These are phyloP conservation scores for Amblyopsis hoosieri DNA, from an alignment of 2,797 vertebrate species.

Conservation along the genomic window DNA sequence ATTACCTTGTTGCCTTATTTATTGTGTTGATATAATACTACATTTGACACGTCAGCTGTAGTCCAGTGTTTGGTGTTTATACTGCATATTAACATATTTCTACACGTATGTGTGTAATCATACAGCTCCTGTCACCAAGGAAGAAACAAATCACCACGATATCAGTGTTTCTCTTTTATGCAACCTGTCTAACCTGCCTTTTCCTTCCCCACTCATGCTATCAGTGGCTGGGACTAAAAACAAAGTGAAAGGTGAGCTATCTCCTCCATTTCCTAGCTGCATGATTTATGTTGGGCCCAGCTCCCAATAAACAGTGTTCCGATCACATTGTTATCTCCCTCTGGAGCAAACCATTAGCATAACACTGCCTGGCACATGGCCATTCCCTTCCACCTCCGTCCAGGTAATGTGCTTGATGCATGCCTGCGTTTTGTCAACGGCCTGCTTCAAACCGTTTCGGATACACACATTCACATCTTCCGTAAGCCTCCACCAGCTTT, in stretches of 20 bases:
- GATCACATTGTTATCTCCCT: slow-evolving; percentile 71
- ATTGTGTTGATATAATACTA: no score
- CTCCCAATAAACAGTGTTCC: slow-evolving; percentile 76
- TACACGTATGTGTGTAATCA: slow-evolving; percentile 25
- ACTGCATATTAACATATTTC: slow-evolving; percentile 7
- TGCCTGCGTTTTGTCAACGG: slow-evolving; percentile 24
- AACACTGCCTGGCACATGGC: slow-evolving; percentile 46
- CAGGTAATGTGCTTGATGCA: slow-evolving; percentile 29
- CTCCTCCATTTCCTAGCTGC: slow-evolving; percentile 75
- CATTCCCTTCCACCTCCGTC: slow-evolving; percentile 27
- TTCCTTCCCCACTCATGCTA: slow-evolving; percentile 82
- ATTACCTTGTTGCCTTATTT: no score
- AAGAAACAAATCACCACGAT: slow-evolving; percentile 44
- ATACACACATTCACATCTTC: slow-evolving; percentile 48
- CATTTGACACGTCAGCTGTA: no score
- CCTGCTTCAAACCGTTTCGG: slow-evolving; percentile 48
- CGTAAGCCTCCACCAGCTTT: slow-evolving; percentile 32
- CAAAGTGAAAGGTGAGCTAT: slow-evolving; percentile 97
- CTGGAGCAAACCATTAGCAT: slow-evolving; percentile 72
- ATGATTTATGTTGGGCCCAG: slow-evolving; percentile 78
- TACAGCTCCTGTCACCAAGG: slow-evolving; percentile 20
- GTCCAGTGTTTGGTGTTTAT: no score
- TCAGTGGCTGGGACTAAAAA: slow-evolving; percentile 95
- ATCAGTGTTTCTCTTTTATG: slow-evolving; percentile 41
- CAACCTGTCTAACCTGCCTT: slow-evolving; percentile 80